phyloP scores from a whole-genome alignment of 2,113 vertebrate species.

The Tragelaphus strepsiceros region DNA sequence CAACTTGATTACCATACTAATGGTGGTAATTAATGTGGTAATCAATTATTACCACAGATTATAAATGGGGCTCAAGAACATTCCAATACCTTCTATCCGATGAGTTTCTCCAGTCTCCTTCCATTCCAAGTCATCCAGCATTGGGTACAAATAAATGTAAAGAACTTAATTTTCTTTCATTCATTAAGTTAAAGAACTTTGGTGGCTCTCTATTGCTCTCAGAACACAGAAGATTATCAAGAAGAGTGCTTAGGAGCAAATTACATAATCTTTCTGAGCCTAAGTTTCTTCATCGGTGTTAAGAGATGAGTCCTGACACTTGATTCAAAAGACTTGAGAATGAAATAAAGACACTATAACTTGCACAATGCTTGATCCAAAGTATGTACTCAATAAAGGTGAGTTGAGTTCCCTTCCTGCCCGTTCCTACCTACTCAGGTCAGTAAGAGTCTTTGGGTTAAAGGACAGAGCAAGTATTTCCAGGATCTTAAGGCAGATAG shows the following conservation, averaged over 20 bases:
- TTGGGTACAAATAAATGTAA: constrained; percentile 17
- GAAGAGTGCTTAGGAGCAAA: background rate
- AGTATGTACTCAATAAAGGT: background rate
- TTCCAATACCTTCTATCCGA: background rate
- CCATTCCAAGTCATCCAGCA: background rate
- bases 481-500: constrained; percentile 7
- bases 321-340: background rate
- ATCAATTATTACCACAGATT: background rate
- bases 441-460: background rate
- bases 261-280: background rate
- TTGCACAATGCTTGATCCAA: background rate
- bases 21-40: background rate
- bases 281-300: background rate
- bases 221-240: background rate
- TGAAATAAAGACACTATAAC: background rate
- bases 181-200: background rate
- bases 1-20: background rate
- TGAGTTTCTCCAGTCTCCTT: constrained; percentile 8
- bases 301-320: background rate
- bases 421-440: background rate
- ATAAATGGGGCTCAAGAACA: background rate
- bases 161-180: background rate
- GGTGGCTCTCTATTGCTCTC: background rate
- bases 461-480: constrained; percentile 39
- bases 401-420: background rate